Evolutionary conservation across 2,797 vertebrate genomes (phyloP).

Genomic region (Enoplosus armatus): DNA sequence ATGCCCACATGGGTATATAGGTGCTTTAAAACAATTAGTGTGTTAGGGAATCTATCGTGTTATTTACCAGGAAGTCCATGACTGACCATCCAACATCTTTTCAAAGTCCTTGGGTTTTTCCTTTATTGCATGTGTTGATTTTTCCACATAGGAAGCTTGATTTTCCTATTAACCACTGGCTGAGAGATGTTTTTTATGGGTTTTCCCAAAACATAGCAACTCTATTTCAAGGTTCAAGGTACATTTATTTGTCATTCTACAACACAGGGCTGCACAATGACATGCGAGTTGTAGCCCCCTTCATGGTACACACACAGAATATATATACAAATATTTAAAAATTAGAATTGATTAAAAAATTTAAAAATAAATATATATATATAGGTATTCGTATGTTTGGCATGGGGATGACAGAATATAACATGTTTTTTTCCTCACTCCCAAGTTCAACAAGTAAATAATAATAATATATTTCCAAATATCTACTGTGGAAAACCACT

Average conservation of each 20-base stretch:
- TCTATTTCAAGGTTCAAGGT: too few species aligned
- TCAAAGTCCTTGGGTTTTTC: neutral
- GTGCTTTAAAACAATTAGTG: neutral
- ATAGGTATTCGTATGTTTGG: too few species aligned
- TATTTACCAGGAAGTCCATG: neutral
- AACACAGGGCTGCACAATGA: too few species aligned
- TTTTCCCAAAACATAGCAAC: slow-evolving; percentile 21
- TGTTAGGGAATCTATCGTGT: neutral
- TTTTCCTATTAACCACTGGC: neutral
- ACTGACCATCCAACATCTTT: neutral
- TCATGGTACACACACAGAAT: too few species aligned
- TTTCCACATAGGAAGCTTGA: neutral
- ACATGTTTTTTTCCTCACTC: neutral
- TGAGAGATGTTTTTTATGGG: neutral
- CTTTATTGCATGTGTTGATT: neutral
- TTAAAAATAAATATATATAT: too few species aligned
- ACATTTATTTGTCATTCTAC: too few species aligned
- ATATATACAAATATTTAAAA: too few species aligned
- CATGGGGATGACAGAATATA: neutral
- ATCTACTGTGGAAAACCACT: neutral
- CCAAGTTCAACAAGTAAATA: too few species aligned
- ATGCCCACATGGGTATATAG: too few species aligned
- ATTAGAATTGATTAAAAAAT: too few species aligned
- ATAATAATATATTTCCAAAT: too few species aligned
- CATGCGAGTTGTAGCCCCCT: too few species aligned